phyloP scores from a whole-genome alignment of 2,888 invertebrate species.

The Globia sparganii region DNA sequence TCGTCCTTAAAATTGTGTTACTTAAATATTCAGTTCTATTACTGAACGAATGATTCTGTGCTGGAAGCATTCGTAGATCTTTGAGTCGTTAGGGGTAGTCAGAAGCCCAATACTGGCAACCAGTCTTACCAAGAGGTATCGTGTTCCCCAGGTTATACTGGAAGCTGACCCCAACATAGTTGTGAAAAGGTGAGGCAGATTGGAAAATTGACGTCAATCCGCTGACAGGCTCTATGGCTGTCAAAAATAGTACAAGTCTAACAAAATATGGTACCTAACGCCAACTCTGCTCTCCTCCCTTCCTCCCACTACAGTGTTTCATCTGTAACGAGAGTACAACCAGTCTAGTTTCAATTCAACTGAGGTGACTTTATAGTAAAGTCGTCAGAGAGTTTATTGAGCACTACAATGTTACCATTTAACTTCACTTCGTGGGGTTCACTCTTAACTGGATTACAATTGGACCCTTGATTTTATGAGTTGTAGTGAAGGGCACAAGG shows the following conservation, averaged over 20 bases:
- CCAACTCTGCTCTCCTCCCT: not conserved
- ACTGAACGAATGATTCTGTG: not conserved
- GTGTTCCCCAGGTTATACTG: not conserved
- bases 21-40: not conserved
- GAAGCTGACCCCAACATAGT: not conserved
- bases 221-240: not conserved
- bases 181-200: not conserved
- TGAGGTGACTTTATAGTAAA: conserved; percentile 9
- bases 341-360: conserved; percentile 15
- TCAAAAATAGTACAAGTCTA: not conserved
- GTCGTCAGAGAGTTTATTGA: conserved; percentile 36
- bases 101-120: not conserved
- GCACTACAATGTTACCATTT: conserved; percentile 45
- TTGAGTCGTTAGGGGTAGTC: not conserved
- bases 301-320: not conserved
- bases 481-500: not conserved
- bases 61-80: not conserved
- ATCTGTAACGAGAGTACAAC: not conserved
- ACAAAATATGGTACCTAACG: not conserved
- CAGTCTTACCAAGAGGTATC: not conserved
- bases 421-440: conserved; percentile 18
- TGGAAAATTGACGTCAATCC: not conserved
- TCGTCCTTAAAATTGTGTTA: not conserved
- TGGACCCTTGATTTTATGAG: conserved; percentile 36
- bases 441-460: conserved; percentile 34